phyloP scores from a whole-genome alignment of 2,888 invertebrate genomes.

The Caenorhabditis angaria region DNA sequence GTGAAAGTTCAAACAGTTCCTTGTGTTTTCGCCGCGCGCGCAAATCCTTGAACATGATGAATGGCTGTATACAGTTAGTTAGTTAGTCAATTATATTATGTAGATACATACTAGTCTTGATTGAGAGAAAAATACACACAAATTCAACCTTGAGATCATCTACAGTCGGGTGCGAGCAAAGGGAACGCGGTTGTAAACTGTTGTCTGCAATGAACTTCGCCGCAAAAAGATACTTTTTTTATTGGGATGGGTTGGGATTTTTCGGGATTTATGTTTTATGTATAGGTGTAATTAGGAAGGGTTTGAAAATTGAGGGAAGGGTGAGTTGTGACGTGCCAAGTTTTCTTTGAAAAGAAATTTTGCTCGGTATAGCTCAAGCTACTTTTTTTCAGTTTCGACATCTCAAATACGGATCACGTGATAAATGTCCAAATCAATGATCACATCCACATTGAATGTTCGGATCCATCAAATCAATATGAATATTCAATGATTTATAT shows the following conservation, averaged over 20 bases:
- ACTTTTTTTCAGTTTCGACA: slow-evolving; percentile 51
- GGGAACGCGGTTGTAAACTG: background rate
- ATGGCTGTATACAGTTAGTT: background rate
- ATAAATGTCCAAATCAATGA: slow-evolving; percentile 65
- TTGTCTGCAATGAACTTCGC: too few species aligned
- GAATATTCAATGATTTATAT: slow-evolving; percentile 68
- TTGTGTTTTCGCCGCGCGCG: background rate
- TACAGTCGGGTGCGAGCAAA: background rate
- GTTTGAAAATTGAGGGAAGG: background rate
- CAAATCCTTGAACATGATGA: slow-evolving; percentile 1
- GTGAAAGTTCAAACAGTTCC: too few species aligned
- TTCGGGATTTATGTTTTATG: too few species aligned
- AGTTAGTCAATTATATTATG: too few species aligned
- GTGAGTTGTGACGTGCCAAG: background rate
- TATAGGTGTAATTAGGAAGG: too few species aligned
- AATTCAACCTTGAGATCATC: background rate
- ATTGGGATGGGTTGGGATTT: background rate
- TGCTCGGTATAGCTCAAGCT: too few species aligned
- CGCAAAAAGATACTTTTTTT: too few species aligned
- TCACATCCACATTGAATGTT: slow-evolving; percentile 66
- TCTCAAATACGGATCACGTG: slow-evolving; percentile 70
- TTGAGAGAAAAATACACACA: too few species aligned
- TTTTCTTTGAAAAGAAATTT: too few species aligned
- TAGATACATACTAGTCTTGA: background rate
- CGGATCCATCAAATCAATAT: slow-evolving; percentile 56